Evolutionary conservation across 2,888 invertebrate species (phyloP).

Genomic region (Leucophenga maculata): DNA sequence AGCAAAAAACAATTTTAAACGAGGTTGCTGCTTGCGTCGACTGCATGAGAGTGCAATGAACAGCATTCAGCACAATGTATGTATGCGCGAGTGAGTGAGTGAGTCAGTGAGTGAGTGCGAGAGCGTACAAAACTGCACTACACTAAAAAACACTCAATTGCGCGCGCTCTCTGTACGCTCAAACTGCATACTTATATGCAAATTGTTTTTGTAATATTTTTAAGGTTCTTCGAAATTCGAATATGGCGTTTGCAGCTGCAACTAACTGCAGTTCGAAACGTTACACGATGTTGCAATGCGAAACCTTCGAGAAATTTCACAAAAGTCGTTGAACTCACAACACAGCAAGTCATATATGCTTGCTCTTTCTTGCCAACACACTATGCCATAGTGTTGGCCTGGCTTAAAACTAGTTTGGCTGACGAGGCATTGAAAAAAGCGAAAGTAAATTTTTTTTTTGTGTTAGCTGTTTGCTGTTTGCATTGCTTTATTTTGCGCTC

Average conservation of each 20-base stretch:
- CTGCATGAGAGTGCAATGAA: constrained; percentile 66
- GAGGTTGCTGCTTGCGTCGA: constrained; percentile 46
- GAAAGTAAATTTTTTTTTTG: constrained; percentile 70
- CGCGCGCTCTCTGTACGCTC: constrained; percentile 24
- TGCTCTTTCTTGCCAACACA: constrained; percentile 27
- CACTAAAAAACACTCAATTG: background rate
- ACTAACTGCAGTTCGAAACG: constrained; percentile 34
- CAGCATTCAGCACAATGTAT: constrained; percentile 65
- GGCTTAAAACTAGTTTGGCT: constrained; percentile 59
- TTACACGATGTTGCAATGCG: constrained; percentile 58
- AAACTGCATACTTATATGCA: constrained; percentile 30
- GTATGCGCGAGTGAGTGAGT: constrained; percentile 20
- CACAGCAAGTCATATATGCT: constrained; percentile 35
- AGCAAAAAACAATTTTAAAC: constrained; percentile 44
- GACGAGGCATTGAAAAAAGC: constrained; percentile 72
- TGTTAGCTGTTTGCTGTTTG: constrained; percentile 30
- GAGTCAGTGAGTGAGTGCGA: background rate
- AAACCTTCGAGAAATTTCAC: constrained; percentile 71
- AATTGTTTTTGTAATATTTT: constrained; percentile 25
- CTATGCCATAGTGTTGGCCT: constrained; percentile 30
- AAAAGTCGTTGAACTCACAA: constrained; percentile 67
- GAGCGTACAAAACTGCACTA: background rate
- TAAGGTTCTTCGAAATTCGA: constrained; percentile 43
- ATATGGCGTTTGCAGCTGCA: constrained; percentile 32
- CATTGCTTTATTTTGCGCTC: constrained; percentile 6